Percentiles rank a stretch among this genome's conserved stretches.
Conservation (phyloP, 2,797 vertebrate genomes). For the Psittacula derbiana region DNA sequence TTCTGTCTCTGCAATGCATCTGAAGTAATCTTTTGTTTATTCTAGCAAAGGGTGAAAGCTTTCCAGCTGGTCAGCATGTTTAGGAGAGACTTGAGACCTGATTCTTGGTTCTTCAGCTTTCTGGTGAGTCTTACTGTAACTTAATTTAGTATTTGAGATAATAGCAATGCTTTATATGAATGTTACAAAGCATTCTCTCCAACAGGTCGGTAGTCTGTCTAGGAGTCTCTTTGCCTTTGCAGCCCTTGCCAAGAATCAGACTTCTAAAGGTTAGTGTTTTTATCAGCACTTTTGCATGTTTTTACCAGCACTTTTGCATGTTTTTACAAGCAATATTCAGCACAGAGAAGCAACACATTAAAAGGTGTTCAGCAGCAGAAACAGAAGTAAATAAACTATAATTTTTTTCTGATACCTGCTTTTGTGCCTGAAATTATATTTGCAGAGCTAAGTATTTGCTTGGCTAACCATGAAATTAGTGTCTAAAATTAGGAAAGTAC, state of each 20-base stretch:
- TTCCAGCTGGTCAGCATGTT: conserved; percentile 70
- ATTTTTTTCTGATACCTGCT: neutral
- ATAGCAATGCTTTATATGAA: neutral
- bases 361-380: neutral
- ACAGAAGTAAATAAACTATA: neutral
- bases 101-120: conserved; percentile 52
- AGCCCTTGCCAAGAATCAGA: conserved; percentile 37
- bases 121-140: conserved; percentile 60
- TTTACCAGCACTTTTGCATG: neutral
- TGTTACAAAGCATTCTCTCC: neutral
- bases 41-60: conserved; percentile 8
- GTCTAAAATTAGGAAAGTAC: neutral
- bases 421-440: neutral
- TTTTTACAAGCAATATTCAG: neutral
- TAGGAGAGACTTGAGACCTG: conserved; percentile 45
- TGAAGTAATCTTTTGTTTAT: conserved; percentile 9
- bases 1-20: neutral
- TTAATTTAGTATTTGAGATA: neutral
- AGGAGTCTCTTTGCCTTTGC: conserved; percentile 41
- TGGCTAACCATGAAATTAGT: neutral
- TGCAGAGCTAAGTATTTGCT: neutral
- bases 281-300: neutral
- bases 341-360: neutral
- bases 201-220: conserved; percentile 35
- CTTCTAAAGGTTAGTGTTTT: conserved; percentile 54